Evolutionary conservation across 2,797 vertebrate species (phyloP), one percentile per base, ranked within the genome.

Genomic region (Eupleurogrammus muticus): DNA sequence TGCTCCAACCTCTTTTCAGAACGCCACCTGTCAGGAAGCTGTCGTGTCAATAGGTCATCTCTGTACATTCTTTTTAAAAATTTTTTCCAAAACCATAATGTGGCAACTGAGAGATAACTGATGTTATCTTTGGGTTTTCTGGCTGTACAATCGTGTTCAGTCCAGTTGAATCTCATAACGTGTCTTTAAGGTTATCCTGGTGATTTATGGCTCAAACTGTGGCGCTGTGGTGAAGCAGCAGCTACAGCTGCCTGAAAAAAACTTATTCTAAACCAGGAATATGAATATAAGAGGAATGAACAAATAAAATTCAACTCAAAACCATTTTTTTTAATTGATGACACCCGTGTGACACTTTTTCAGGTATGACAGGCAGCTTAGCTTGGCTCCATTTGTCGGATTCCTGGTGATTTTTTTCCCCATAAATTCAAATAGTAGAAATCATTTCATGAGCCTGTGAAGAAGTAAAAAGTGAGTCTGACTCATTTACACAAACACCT

Each of bases 21-120:
- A 74, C 36, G 23, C 70, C 67, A 69, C 42, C 59, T 79, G 73
- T 70, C 56, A 53, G 73, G 63, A 66, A 63, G 40, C 70, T 47
- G 50, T 55, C 16, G 64, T 53, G 58, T 32, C 21, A 17, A 59
- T 10, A 63, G 48, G 35, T 57, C 48, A 42, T 56, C 2, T 36
- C 23, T 69, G 1, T 8, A n/a, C 16, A 17, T 44, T 44, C 16
- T 5, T 44, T 44, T 17, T 36, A 5, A 5, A 13, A 40, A 12
- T 36, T 36, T 36, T 11, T 6, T 51, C 8, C n/a, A 28, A 46
- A 52, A 32, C 40, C 17, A 12, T 8, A 42, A 21, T 55, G 21
- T 55, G 13, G 32, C 16, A 28, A 55, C 42, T 35, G 5, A 36
- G 13, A 35, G 2, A 16, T 42, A 42, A 42, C 14, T 16, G 14